Base-by-base conservation (phyloP, 2,888 invertebrate genomes). In the Papilio elwesi region DNA sequence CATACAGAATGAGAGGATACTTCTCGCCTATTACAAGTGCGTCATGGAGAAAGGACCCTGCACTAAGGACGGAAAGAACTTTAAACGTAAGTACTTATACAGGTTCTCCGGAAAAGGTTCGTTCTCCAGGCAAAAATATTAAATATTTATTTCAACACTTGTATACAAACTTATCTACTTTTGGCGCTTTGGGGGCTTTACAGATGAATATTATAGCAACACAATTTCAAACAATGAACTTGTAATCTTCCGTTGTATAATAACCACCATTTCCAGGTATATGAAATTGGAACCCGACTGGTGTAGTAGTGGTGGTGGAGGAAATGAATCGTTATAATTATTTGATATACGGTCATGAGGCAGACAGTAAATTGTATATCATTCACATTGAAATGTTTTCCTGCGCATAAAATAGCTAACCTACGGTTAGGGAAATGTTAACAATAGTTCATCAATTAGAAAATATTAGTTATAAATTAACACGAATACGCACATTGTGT, bases 1-100 rank as follows among this genome's bases (percentile, higher is more conserved):
- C 74, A 88, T 93, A 49, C 90, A 90, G 75, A 93, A 93, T 73
- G 93, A 93, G 55, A 85, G 93, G 70, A 90, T 93, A n/a, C 83
- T 93, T 0, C 85, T 93, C 0, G 92, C 92, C 0, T 93, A 93
- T 76, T 93, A 92, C 84, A 93, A 92, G 74, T 93, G 93, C 72
- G 92, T 93, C 64, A 93, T 93, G 93, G 93, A 93, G 70, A 93
- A 90, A 59, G 93, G 93, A 49, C 93, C 93, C 1, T 93, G 93
- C 74, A 93, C 92, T 8, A 92, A 92, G 71, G 93, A 93, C 59
- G 93, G 93, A 36, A 92, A 89, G 79, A 92, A 90, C 72, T 93
- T 93, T 66, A 93, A 93, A 85, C 88, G 93, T 93, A 78, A 88
- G 93, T 85, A 36, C 36, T 38, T 57, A 13, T 0, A 12, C 8